Percentiles rank a stretch among this genome's conserved stretches.
phyloP scores from a whole-genome alignment of 2,888 invertebrate species.

The Eupithecia subumbrata region DNA sequence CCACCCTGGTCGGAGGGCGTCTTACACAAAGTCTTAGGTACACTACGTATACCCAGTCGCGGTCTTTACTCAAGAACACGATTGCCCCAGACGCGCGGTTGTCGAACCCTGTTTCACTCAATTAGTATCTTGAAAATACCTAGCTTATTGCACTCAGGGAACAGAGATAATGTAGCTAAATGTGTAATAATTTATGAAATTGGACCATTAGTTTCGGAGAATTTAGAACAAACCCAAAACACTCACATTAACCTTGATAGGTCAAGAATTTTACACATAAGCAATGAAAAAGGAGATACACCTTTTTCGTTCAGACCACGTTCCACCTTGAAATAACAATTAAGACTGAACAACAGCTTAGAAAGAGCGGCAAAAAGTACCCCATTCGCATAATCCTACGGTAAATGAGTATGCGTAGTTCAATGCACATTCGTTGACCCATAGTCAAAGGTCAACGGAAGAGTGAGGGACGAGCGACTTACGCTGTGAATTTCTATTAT shows the following conservation, averaged over 20 bases:
- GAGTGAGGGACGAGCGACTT: slow-evolving; percentile 5
- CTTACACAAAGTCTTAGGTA: background rate
- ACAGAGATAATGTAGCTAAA: background rate
- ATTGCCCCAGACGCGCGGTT: background rate
- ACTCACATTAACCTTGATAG: background rate
- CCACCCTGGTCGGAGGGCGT: background rate
- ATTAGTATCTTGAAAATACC: background rate
- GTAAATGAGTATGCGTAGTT: slow-evolving; percentile 23
- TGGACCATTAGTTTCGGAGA: background rate
- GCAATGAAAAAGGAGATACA: background rate
- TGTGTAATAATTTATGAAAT: background rate
- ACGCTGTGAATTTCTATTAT: background rate
- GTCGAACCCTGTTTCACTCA: background rate
- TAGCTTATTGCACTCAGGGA: background rate
- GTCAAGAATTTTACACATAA: background rate
- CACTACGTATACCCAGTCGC: background rate
- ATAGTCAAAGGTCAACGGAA: slow-evolving; percentile 32
- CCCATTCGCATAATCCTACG: slow-evolving; percentile 37
- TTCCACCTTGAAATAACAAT: slow-evolving; percentile 10
- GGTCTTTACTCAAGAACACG: background rate
- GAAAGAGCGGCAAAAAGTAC: slow-evolving; percentile 19
- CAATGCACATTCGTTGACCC: slow-evolving; percentile 31
- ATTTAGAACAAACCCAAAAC: background rate
- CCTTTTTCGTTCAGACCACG: background rate
- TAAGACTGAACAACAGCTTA: slow-evolving; percentile 17